These are phyloP conservation scores for Scrobipalpa costella DNA, from an alignment of 2,888 invertebrate genomes.

Conservation along the genomic window DNA sequence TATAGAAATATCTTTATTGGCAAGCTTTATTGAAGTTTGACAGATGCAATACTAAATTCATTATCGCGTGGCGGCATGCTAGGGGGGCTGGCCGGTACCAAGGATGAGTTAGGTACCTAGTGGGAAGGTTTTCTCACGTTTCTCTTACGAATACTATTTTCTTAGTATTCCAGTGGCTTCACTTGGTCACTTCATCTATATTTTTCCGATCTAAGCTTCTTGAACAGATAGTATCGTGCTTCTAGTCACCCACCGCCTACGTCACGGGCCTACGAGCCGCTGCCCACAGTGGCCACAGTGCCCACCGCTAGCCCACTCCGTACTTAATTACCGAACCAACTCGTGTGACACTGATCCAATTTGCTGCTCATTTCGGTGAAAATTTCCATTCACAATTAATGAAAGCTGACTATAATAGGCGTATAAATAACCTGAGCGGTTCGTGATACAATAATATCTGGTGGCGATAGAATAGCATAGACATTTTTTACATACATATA, in stretches of 20 bases:
- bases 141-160: too few relatives aligned
- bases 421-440: not conserved
- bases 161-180: not conserved
- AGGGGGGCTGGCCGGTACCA: too few relatives aligned
- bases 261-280: constrained; percentile 6
- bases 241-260: constrained; percentile 2
- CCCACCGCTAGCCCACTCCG: constrained; percentile 41
- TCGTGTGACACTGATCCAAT: constrained; percentile 52
- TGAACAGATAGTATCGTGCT: not conserved
- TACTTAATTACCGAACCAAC: constrained; percentile 52
- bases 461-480: too few relatives aligned
- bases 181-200: not conserved
- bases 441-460: not conserved
- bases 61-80: too few relatives aligned
- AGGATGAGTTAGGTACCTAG: not conserved
- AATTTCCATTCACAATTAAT: constrained; percentile 36
- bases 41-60: too few relatives aligned
- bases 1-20: too few relatives aligned
- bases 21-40: too few relatives aligned
- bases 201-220: not conserved
- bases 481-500: too few relatives aligned
- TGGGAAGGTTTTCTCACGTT: too few relatives aligned
- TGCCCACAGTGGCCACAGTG: constrained; percentile 26
- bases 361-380: constrained; percentile 38
- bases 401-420: not conserved